These are phyloP conservation scores for Gambelia wislizenii DNA, from an alignment of 2,797 vertebrate species.

Conservation along the genomic window DNA sequence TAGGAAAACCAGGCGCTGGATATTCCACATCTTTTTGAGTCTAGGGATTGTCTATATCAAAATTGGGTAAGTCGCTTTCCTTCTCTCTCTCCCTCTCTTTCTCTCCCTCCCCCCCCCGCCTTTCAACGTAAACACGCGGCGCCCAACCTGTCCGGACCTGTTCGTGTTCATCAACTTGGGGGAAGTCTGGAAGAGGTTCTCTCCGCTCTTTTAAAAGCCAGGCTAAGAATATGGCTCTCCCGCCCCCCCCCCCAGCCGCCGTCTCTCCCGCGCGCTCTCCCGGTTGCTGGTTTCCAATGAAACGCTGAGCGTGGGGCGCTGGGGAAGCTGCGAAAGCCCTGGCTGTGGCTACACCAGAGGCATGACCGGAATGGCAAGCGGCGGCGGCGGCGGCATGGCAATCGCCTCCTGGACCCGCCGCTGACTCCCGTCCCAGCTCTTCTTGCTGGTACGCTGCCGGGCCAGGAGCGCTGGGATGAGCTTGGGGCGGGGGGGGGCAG, in stretches of 20 bases:
- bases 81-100: background rate
- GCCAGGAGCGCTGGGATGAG: background rate
- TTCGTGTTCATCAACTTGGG: constrained; percentile 56
- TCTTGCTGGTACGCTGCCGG: background rate
- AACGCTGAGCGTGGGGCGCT: background rate
- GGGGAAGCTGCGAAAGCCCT: background rate
- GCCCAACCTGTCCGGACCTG: constrained; percentile 67
- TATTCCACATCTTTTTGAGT: constrained; percentile 89
- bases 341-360: background rate
- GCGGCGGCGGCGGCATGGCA: no score
- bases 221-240: background rate
- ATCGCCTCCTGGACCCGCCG: background rate
- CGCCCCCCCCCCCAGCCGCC: background rate
- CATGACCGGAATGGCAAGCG: constrained; percentile 29
- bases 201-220: background rate
- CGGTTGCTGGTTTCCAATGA: background rate
- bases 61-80: constrained; percentile 88
- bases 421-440: background rate
- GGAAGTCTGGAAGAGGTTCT: constrained; percentile 31
- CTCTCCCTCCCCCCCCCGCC: constrained; percentile 1
- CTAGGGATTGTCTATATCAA: constrained; percentile 89
- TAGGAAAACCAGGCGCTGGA: constrained; percentile 91
- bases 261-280: background rate
- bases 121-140: constrained; percentile 29
- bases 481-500: no score